Evolutionary conservation across 1,140 invertebrate species (phyloP).

Genomic region (Drosophila sproati): DNA sequence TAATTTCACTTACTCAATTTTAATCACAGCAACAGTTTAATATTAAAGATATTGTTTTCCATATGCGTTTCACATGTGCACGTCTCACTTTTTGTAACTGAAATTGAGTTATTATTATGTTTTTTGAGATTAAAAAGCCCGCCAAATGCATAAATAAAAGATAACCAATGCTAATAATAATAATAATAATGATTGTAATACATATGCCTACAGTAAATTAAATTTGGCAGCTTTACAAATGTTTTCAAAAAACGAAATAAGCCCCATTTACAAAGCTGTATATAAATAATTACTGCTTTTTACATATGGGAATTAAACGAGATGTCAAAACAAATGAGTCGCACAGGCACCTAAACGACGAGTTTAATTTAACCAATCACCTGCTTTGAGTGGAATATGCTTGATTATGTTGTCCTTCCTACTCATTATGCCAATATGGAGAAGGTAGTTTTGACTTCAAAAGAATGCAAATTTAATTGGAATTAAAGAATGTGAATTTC

Average conservation of each 20-base stretch:
- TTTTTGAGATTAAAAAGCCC: not conserved
- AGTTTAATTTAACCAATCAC: too few relatives aligned
- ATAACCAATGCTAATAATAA: not conserved
- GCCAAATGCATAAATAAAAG: not conserved
- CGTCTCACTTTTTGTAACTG: not conserved
- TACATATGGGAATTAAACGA: not conserved
- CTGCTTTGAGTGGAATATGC: too few relatives aligned
- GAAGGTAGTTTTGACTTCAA: too few relatives aligned
- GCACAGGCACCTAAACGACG: not conserved
- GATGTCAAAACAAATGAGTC: not conserved
- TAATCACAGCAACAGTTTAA: not conserved
- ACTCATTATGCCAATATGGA: too few relatives aligned
- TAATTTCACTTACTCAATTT: conserved; percentile 6
- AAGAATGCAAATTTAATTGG: too few relatives aligned
- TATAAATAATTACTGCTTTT: not conserved
- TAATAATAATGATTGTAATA: not conserved
- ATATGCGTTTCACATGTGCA: not conserved
- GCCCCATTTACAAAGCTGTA: not conserved
- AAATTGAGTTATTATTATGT: not conserved
- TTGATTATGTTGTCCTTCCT: too few relatives aligned
- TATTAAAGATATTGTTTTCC: not conserved
- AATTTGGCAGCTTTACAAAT: not conserved
- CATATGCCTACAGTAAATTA: not conserved
- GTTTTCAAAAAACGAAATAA: not conserved
- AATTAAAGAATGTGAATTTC: too few relatives aligned